Evolutionary conservation across 2,113 vertebrate species (phyloP).

Genomic region (Notothenia rossii): DNA sequence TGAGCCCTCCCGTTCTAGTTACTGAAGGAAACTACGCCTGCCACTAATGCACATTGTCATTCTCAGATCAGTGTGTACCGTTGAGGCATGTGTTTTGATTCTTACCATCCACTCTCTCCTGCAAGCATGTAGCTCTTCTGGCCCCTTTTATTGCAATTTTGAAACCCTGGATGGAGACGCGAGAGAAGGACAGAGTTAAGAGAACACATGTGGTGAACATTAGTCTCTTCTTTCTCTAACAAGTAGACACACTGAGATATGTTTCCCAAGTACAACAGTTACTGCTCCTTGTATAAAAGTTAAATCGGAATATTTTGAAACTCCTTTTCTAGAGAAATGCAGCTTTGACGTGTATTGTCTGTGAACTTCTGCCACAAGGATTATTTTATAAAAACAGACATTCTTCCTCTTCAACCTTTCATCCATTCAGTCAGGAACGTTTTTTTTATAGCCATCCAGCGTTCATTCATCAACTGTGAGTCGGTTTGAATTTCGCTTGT

Average conservation of each 20-base stretch:
- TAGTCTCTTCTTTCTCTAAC: slow-evolving; percentile 60
- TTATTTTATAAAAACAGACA: slow-evolving; percentile 38
- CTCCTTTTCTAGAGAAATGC: slow-evolving; percentile 30
- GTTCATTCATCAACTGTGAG: slow-evolving; percentile 50
- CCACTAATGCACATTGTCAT: slow-evolving; percentile 49
- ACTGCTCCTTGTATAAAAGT: slow-evolving; percentile 45
- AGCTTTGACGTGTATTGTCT: slow-evolving; percentile 31
- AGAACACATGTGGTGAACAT: slow-evolving; percentile 75
- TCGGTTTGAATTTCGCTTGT: slow-evolving; percentile 54
- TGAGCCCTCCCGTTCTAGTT: slow-evolving; percentile 33
- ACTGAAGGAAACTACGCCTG: slow-evolving; percentile 44
- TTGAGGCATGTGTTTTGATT: slow-evolving; percentile 62
- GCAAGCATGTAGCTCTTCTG: slow-evolving; percentile 59
- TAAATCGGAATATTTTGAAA: slow-evolving; percentile 41
- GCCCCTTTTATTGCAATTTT: slow-evolving; percentile 66
- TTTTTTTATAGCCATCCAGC: slow-evolving; percentile 40
- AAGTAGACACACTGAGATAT: slow-evolving; percentile 59
- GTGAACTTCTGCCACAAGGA: slow-evolving; percentile 18
- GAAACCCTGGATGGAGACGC: slow-evolving; percentile 64
- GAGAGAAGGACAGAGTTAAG: slow-evolving; percentile 15
- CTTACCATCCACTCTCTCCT: slow-evolving; percentile 41
- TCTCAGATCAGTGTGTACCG: slow-evolving; percentile 39
- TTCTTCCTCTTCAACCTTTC: slow-evolving; percentile 38
- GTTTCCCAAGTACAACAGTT: slow-evolving; percentile 58
- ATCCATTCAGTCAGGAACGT: slow-evolving; percentile 36